Conservation (phyloP, 1,140 invertebrate species). For the Hormaphis cornu region DNA sequence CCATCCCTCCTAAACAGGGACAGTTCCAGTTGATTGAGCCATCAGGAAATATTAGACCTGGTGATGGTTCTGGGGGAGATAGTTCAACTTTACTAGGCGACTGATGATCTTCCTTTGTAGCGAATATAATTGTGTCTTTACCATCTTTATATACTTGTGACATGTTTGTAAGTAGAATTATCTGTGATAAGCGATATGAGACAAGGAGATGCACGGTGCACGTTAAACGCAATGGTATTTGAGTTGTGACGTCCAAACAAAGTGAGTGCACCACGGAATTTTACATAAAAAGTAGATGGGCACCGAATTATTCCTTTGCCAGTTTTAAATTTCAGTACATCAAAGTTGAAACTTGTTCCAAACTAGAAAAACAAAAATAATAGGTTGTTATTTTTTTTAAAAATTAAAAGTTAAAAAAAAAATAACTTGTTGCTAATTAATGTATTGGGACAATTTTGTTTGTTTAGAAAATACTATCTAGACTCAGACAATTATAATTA, state of each 20-base stretch:
- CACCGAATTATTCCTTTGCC: conserved; percentile 50
- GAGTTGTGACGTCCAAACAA: conserved; percentile 48
- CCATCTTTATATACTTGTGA: conserved; percentile 47
- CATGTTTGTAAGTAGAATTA: conserved; percentile 44
- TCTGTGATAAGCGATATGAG: conserved; percentile 41
- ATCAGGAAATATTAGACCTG: conserved; percentile 72
- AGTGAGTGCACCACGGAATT: conserved; percentile 49
- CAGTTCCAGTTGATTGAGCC: conserved; percentile 96
- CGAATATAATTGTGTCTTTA: conserved; percentile 78
- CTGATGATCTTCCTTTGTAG: conserved; percentile 66
- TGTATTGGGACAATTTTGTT: too few relatives aligned
- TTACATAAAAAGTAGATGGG: conserved; percentile 46
- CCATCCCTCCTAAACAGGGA: conserved; percentile 91
- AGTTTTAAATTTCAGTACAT: conserved; percentile 51
- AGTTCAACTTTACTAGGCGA: conserved; percentile 60
- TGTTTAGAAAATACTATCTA: too few relatives aligned
- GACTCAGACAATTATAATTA: too few relatives aligned
- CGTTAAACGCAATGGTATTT: conserved; percentile 46
- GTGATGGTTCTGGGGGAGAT: conserved; percentile 59
- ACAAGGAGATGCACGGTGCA: conserved; percentile 48
- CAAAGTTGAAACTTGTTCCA: conserved; percentile 47
- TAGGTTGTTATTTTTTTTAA: too few relatives aligned
- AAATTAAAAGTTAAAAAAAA: too few relatives aligned
- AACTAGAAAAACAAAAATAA: conserved; percentile 40
- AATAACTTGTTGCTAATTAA: too few relatives aligned